Percentiles rank a stretch among this genome's conserved stretches.
These are phyloP conservation scores for Ptychobarbus kaznakovi DNA, from an alignment of 2,797 vertebrate genomes.

Conservation along the genomic window DNA sequence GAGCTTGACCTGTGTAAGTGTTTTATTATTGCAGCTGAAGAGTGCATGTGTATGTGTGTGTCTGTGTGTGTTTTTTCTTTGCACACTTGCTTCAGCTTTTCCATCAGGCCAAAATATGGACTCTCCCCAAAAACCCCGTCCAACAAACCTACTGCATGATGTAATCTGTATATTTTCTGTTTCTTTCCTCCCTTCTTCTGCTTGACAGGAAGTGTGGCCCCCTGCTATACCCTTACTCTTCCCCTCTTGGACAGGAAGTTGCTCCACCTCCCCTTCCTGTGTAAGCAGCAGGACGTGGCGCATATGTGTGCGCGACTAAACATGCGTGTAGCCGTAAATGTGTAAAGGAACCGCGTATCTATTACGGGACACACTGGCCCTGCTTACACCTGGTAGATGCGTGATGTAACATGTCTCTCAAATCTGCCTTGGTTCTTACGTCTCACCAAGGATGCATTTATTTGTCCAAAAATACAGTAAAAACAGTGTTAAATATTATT, in stretches of 20 bases:
- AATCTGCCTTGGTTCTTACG: neutral
- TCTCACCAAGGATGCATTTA: neutral
- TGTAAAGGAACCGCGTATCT: conserved; percentile 49
- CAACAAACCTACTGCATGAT: conserved; percentile 66
- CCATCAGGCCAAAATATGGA: conserved; percentile 47
- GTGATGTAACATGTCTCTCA: neutral
- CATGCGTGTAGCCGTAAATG: conserved; percentile 47
- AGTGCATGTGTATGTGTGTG: conserved; percentile 35
- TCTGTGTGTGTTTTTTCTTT: conserved; percentile 42
- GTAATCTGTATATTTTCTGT: conserved; percentile 62
- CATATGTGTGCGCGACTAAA: conserved; percentile 30
- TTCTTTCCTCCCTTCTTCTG: conserved; percentile 50
- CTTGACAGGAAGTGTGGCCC: conserved; percentile 71
- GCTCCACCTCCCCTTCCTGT: conserved; percentile 69
- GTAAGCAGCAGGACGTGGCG: conserved; percentile 67
- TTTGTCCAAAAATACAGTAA: neutral
- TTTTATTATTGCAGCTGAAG: conserved; percentile 64
- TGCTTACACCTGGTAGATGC: conserved; percentile 25
- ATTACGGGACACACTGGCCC: conserved; percentile 31
- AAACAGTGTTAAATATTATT: neutral
- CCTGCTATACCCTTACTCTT: conserved; percentile 73
- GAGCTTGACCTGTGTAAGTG: conserved; percentile 51
- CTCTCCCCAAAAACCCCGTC: conserved; percentile 51
- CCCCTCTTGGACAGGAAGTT: conserved; percentile 64
- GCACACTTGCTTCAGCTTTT: conserved; percentile 56